Base-by-base conservation (phyloP, 2,888 invertebrate species). In the Carpatolechia fugitivella region DNA sequence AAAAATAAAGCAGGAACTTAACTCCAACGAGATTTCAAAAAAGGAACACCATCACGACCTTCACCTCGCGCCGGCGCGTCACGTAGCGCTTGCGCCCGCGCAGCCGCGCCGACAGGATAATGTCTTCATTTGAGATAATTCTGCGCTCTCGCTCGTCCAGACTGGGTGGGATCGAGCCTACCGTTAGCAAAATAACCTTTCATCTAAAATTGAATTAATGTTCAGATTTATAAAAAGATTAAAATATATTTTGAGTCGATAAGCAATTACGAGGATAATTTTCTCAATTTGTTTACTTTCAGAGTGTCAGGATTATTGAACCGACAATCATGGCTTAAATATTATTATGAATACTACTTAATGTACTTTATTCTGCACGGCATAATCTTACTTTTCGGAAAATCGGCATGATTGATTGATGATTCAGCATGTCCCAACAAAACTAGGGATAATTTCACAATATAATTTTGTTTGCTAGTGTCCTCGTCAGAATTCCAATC, bases 81-180 rank as follows among this genome's bases (percentile, higher is more conserved):
- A 52, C 52, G 52, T 41, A 31, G 77, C 75, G 72, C 70, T 71
- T 68, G 78, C 78, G 78, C 79, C n/a, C n/a, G n/a, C n/a, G n/a
- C n/a, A n/a, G n/a, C n/a, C n/a, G n/a, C 76, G 72, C 65, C 65
- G 69, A 62, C 72, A 67, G 77, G 76, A 80, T 87, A 86, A 87
- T 85, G 86, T 86, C 86, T 87, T 86, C 85, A 85, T 87, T 83
- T 78, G 77, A 83, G 82, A 85, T 85, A 85, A 84, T 84, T 79
- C 77, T 72, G 67, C 62, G 66, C 71, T 68, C 68, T 68, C 68
- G 62, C 59, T 61, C 63, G 64, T 60, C 60, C 61, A 71, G 69
- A 30, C 66, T 77, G 80, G 76, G 81, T 82, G 83, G 82, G 78
- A 79, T 76, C 62, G 64, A 59, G 52, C 51, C 73, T 73, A 78